Percentiles rank a stretch among this genome's conserved stretches.
Evolutionary conservation across 2,113 vertebrate genomes (phyloP).

Genomic region (Chloropsis hardwickii): DNA sequence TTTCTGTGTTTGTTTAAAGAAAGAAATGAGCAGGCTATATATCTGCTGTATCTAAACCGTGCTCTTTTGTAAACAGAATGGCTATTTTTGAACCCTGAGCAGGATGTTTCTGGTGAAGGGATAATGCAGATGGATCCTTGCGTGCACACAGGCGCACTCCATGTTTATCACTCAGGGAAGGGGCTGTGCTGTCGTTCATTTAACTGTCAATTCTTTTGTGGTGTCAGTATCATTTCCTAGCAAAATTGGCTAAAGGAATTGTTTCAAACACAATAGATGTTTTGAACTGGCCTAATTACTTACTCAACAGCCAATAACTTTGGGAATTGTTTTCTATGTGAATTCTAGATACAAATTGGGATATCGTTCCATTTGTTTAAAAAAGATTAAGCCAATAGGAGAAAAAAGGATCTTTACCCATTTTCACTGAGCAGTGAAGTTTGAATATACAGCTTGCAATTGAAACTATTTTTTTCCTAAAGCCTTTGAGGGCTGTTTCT

Average conservation of each 20-base stretch:
- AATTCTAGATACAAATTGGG: constrained; percentile 47
- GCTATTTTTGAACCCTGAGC: constrained; percentile 30
- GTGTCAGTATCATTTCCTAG: constrained; percentile 7
- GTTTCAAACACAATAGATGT: constrained; percentile 37
- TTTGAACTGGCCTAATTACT: constrained; percentile 61
- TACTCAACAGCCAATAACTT: constrained; percentile 43
- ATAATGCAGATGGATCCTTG: not conserved
- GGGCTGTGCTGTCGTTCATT: not conserved
- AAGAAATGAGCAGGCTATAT: not conserved
- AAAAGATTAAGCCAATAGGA: constrained; percentile 61
- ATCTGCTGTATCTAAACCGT: constrained; percentile 8
- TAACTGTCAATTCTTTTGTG: constrained; percentile 29
- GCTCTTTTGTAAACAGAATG: constrained; percentile 3
- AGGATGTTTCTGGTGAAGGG: constrained; percentile 37
- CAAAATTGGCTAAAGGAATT: constrained; percentile 47
- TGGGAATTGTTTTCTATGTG: constrained; percentile 35
- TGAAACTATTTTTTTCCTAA: constrained; percentile 57
- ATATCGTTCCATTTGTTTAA: constrained; percentile 58
- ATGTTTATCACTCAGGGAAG: not conserved
- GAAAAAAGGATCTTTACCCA: constrained; percentile 49
- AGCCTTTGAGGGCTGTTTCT: constrained; percentile 69
- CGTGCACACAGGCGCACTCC: not conserved
- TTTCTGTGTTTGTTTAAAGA: constrained; percentile 17
- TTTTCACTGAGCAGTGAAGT: constrained; percentile 68
- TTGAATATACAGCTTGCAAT: constrained; percentile 67